These are phyloP conservation scores for Stigmatopora argus DNA, from an alignment of 2,113 vertebrate species.

Conservation along the genomic window DNA sequence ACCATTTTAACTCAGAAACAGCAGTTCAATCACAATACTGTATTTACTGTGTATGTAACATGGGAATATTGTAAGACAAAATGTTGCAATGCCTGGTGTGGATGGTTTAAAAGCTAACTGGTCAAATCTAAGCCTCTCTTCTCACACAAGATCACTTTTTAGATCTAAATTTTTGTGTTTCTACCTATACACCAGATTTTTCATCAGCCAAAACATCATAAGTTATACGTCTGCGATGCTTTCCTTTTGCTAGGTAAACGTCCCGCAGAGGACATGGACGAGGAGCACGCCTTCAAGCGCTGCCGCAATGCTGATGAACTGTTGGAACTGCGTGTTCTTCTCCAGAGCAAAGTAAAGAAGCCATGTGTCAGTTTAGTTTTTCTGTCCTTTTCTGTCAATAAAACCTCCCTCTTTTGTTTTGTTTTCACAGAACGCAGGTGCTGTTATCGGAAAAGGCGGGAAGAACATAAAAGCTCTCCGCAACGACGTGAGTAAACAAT, in stretches of 20 bases:
- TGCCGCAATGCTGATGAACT: slow-evolving; percentile 94
- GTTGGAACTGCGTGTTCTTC: slow-evolving; percentile 93
- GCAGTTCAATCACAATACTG: background rate
- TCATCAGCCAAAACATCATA: background rate
- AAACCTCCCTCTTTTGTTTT: background rate
- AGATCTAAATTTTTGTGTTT: background rate
- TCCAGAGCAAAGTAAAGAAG: slow-evolving; percentile 92
- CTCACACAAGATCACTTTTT: no score
- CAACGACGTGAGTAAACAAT: slow-evolving; percentile 90
- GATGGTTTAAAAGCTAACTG: no score
- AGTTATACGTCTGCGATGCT: background rate
- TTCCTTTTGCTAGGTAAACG: slow-evolving; percentile 81
- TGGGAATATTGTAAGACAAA: background rate
- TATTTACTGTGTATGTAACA: background rate
- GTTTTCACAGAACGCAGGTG: slow-evolving; percentile 85
- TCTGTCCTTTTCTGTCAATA: slow-evolving; percentile 5
- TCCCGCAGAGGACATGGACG: slow-evolving; percentile 95
- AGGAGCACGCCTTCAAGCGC: slow-evolving; percentile 94
- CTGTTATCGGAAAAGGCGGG: slow-evolving; percentile 97
- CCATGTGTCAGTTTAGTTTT: background rate
- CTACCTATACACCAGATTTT: background rate
- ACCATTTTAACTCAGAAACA: background rate
- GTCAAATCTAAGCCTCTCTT: no score
- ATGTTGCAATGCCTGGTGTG: no score
- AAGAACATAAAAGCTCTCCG: slow-evolving; percentile 99